Percentiles rank a stretch among this genome's conserved stretches.
phyloP scores from a whole-genome alignment of 1,140 invertebrate genomes.

The Diachasma alloeum region DNA sequence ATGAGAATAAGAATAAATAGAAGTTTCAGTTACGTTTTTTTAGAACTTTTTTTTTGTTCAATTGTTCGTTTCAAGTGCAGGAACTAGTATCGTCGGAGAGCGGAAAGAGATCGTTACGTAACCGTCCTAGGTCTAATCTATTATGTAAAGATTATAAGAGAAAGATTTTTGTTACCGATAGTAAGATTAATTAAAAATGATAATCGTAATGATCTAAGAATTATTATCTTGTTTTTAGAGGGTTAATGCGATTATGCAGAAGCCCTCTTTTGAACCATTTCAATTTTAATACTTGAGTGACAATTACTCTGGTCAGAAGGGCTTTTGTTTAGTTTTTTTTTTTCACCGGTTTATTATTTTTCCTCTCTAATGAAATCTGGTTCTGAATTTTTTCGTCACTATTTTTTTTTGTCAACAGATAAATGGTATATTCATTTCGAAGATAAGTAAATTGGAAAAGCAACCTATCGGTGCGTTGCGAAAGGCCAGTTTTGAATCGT shows the following conservation, averaged over 20 bases:
- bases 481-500: neutral
- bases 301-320: neutral
- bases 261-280: slow-evolving; percentile 12
- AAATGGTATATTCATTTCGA: neutral
- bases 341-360: neutral
- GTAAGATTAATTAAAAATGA: slow-evolving; percentile 44
- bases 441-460: neutral
- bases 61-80: slow-evolving; percentile 31
- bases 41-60: slow-evolving; percentile 13
- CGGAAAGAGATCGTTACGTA: slow-evolving; percentile 41
- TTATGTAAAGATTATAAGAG: slow-evolving; percentile 45
- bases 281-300: neutral
- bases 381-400: neutral
- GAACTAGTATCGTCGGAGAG: slow-evolving; percentile 40
- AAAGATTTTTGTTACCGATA: slow-evolving; percentile 38
- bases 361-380: neutral
- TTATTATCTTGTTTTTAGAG: slow-evolving; percentile 35
- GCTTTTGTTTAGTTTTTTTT: neutral
- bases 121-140: slow-evolving; percentile 47
- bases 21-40: slow-evolving; percentile 21
- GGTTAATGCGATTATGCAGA: slow-evolving; percentile 39
- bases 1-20: slow-evolving; percentile 32
- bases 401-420: neutral
- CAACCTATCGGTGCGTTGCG: slow-evolving; percentile 1
- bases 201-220: slow-evolving; percentile 49